phyloP scores from a whole-genome alignment of 2,113 vertebrate genomes.

The Myiagra hebetior region DNA sequence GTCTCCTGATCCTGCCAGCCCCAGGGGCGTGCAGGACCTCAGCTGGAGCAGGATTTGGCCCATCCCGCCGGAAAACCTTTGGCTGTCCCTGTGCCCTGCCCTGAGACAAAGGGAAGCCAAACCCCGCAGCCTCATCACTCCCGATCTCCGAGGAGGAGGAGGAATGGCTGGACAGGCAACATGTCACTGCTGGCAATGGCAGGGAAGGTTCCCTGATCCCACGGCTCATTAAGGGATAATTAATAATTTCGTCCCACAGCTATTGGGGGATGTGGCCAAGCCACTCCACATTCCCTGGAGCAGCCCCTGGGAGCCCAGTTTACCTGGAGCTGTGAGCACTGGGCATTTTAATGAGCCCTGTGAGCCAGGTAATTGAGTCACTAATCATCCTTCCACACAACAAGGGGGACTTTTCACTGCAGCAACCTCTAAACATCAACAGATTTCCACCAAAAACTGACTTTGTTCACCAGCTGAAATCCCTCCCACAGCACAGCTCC shows the following conservation, averaged over 20 bases:
- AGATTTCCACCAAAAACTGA: background rate
- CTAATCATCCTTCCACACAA: background rate
- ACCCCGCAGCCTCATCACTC: background rate
- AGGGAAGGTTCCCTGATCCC: background rate
- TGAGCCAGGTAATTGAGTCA: background rate
- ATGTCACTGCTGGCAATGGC: background rate
- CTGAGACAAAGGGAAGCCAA: background rate
- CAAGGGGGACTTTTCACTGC: background rate
- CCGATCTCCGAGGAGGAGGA: background rate
- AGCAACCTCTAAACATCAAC: background rate
- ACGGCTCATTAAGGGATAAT: background rate
- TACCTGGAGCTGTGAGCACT: background rate
- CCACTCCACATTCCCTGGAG: background rate
- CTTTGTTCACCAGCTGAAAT: background rate
- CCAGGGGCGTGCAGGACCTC: background rate
- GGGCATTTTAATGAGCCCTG: background rate
- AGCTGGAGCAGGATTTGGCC: background rate
- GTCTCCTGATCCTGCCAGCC: rapidly evolving
- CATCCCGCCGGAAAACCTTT: background rate
- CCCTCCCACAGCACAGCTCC: background rate
- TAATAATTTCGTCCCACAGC: background rate
- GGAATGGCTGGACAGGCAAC: background rate
- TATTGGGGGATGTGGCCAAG: background rate
- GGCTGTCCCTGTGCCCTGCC: background rate
- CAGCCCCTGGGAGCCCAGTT: background rate